Evolutionary conservation across 2,113 vertebrate genomes (phyloP), one percentile per base, ranked within the genome.

Genomic region (Vidua chalybeata): DNA sequence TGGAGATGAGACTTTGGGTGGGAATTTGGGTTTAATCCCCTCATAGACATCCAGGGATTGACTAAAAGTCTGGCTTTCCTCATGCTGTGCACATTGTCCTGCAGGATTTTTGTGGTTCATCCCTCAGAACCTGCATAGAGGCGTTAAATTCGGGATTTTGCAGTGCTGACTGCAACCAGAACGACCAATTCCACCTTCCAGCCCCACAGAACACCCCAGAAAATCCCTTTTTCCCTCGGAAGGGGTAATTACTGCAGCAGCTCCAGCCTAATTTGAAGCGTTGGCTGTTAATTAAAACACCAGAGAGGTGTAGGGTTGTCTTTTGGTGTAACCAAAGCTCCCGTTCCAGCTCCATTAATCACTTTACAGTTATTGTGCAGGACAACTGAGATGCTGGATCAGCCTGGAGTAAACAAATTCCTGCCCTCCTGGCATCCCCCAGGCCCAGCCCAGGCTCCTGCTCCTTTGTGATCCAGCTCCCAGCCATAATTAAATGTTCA

Each of bases 211-310:
- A 90, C 85, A 87, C 78, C 93, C 83, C 66, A 82, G 37, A 72
- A 82, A 95, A 71, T 33, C 63, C 39, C n/a, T 35, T 96, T 96
- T 80, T 97, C 78, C 78, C 51, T 51, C 77, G 80, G 93, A 94
- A 98, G 94, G 93, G 96, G 98, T 98, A 98, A 98, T 98, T 98
- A 98, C 97, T 97, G 97, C 92, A 94, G 97, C 97, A 90, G 93
- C 94, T 97, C 84, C 95, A 89, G 97, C 96, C 97, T 98, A 97
- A 97, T 98, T 97, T 69, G 97, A 97, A 98, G 98, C 85, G 93
- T 97, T 98, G 93, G 97, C 95, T 97, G 98, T 99, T 99, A 99
- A 99, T 99, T 99, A 99, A 99, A 98, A 72, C 97, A 97, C 95
- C 80, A 79, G 89, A 55, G 96, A 98, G 97, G 97, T 98, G 97